Conservation (phyloP, 2,888 invertebrate genomes). For the Augochlorella aurata region DNA sequence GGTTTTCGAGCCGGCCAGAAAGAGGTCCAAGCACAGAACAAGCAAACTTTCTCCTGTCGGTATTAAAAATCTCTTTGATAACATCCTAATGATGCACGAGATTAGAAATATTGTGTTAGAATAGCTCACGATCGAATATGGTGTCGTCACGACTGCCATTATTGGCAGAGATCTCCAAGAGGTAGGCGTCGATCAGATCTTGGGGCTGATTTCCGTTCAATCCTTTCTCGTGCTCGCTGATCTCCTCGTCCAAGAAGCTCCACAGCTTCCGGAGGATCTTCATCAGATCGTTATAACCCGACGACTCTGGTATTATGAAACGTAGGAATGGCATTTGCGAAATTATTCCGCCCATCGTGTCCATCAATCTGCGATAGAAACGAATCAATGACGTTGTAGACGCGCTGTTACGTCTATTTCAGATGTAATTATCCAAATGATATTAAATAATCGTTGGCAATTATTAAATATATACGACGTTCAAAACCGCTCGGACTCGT, state of each 20-base stretch:
- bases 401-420: no score
- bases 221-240: slow-evolving; percentile 70
- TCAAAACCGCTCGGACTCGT: background rate
- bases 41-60: slow-evolving; percentile 80
- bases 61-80: background rate
- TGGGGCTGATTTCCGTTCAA: slow-evolving; percentile 74
- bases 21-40: slow-evolving; percentile 85
- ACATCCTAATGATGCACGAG: background rate
- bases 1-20: slow-evolving; percentile 88
- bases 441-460: no score
- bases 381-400: background rate
- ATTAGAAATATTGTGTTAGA: background rate
- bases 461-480: no score
- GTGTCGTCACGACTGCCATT: slow-evolving; percentile 70
- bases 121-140: slow-evolving; percentile 74
- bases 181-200: slow-evolving; percentile 87
- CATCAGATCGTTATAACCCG: slow-evolving; percentile 85
- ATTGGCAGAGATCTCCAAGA: slow-evolving; percentile 83
- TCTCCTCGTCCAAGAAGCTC: slow-evolving; percentile 83
- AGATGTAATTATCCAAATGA: no score
- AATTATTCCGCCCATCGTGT: slow-evolving; percentile 87
- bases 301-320: slow-evolving; percentile 85
- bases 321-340: slow-evolving; percentile 88
- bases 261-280: slow-evolving; percentile 83
- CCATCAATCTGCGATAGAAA: slow-evolving; percentile 82